Evolutionary conservation across 2,797 vertebrate species (phyloP).

Genomic region (Anabas testudineus): DNA sequence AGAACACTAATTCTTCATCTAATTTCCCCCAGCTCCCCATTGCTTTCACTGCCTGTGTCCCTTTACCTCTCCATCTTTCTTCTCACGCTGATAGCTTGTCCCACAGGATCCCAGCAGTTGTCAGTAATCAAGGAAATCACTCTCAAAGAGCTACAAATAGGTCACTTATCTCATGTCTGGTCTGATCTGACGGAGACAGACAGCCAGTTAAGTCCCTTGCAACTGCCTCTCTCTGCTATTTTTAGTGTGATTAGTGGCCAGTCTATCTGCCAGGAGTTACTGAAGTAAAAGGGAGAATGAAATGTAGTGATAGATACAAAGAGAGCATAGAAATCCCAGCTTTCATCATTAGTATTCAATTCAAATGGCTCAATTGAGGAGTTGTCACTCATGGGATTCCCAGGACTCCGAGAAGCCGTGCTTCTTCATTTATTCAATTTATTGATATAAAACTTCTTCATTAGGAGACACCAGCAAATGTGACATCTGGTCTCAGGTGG

Average conservation of each 20-base stretch:
- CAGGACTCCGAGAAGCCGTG: constrained; percentile 60
- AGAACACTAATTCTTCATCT: constrained; percentile 75
- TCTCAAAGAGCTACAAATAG: constrained; percentile 80
- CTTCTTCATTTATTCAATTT: constrained; percentile 83
- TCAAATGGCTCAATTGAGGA: constrained; percentile 79
- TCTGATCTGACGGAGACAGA: constrained; percentile 75
- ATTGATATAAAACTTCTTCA: constrained; percentile 82
- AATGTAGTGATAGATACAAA: constrained; percentile 26
- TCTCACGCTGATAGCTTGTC: constrained; percentile 74
- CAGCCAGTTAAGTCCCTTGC: constrained; percentile 65
- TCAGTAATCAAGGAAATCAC: constrained; percentile 83
- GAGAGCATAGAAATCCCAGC: constrained; percentile 52
- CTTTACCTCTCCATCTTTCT: constrained; percentile 56
- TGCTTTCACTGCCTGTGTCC: constrained; percentile 45
- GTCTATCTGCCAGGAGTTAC: constrained; percentile 54
- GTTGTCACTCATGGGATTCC: constrained; percentile 75
- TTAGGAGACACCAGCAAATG: constrained; percentile 74
- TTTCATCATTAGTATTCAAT: constrained; percentile 80
- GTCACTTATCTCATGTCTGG: constrained; percentile 81
- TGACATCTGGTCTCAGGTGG: constrained; percentile 80
- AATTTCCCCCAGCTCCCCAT: constrained; percentile 62
- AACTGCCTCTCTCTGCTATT: constrained; percentile 62
- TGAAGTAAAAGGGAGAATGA: constrained; percentile 42
- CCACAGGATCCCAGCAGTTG: constrained; percentile 75
- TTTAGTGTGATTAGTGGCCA: constrained; percentile 70